phyloP scores from a whole-genome alignment of 2,888 invertebrate genomes.

The Strigamia maritima region DNA sequence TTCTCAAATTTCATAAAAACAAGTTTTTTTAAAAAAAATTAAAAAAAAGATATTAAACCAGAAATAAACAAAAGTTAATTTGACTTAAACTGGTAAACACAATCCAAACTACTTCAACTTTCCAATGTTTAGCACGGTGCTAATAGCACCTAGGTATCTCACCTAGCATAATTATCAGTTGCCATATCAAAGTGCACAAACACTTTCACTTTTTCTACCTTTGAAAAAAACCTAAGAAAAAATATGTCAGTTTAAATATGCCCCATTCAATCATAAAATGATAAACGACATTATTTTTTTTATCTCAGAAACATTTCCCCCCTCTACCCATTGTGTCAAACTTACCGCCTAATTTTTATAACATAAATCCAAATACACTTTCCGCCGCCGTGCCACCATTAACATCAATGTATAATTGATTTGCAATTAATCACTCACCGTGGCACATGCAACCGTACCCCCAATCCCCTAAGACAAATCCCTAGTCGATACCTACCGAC shows the following conservation, averaged over 20 bases:
- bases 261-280: neutral
- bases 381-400: neutral
- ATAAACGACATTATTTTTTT: neutral
- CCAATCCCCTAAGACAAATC: neutral
- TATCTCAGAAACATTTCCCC: neutral
- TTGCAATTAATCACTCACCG: neutral
- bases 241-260: neutral
- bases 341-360: neutral
- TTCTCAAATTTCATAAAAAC: too few relatives aligned
- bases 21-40: too few relatives aligned
- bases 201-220: neutral
- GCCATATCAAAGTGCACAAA: too few relatives aligned
- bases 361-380: neutral
- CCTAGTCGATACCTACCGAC: neutral
- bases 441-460: neutral
- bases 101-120: too few relatives aligned
- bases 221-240: neutral
- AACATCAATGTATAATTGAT: slow-evolving; percentile 3
- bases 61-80: too few relatives aligned
- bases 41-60: too few relatives aligned
- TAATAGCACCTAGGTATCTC: too few relatives aligned
- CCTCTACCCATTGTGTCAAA: neutral
- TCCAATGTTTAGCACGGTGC: too few relatives aligned
- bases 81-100: too few relatives aligned
- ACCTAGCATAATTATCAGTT: too few relatives aligned